A percentile compares a stretch with the other conserved stretches of the same genome.
These are phyloP conservation scores for Bucco capensis DNA, from an alignment of 2,113 vertebrate genomes.

Conservation along the genomic window DNA sequence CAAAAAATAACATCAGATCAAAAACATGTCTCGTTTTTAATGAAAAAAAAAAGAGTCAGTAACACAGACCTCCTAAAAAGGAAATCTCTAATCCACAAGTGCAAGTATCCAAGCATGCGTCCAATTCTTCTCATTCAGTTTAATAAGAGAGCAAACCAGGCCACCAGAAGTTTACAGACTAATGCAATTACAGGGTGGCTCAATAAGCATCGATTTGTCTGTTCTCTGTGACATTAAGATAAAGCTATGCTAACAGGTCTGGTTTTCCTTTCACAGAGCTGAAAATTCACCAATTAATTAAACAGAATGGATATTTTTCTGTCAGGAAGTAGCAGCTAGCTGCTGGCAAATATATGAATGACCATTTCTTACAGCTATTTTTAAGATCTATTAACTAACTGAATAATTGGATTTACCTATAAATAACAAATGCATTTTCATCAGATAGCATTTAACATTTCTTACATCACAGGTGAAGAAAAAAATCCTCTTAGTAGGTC, in stretches of 20 bases:
- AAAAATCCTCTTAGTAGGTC: conserved; percentile 45
- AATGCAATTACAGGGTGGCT: conserved; percentile 62
- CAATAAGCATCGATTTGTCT: conserved; percentile 37
- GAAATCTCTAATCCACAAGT: conserved; percentile 28
- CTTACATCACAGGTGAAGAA: conserved; percentile 53
- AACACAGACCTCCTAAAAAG: conserved; percentile 28
- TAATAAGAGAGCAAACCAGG: conserved; percentile 57
- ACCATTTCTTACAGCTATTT: background rate
- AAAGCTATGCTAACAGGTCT: background rate
- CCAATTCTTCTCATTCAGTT: conserved; percentile 3
- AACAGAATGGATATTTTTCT: background rate
- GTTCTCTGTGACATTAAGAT: background rate
- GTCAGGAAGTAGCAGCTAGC: background rate
- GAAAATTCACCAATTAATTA: background rate
- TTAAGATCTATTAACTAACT: conserved; percentile 25
- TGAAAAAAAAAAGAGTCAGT: background rate
- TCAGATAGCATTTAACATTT: conserved; percentile 18
- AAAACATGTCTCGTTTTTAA: conserved; percentile 13
- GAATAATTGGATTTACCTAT: conserved; percentile 62
- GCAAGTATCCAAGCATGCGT: conserved; percentile 4
- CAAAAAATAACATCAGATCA: conserved; percentile 26
- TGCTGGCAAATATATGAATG: background rate
- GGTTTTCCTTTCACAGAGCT: background rate
- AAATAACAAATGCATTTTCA: conserved; percentile 56
- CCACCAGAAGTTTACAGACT: conserved; percentile 64